phyloP scores from a whole-genome alignment of 2,888 invertebrate species.

The Galeopsomyia nigrocyanea region DNA sequence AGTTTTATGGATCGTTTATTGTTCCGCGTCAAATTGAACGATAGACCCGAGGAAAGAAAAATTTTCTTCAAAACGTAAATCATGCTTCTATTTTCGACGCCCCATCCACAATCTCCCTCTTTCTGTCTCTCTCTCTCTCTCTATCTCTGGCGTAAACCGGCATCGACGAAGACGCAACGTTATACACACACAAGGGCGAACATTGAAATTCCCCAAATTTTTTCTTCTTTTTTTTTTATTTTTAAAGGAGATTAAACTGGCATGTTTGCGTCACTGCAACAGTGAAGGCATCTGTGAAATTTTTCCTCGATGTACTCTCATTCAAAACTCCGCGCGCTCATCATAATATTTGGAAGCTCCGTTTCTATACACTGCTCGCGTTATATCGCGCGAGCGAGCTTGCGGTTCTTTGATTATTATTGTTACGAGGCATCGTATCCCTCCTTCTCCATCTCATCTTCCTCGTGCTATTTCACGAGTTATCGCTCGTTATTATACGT shows the following conservation, averaged over 20 bases:
- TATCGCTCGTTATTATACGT: slow-evolving; percentile 23
- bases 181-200: slow-evolving; percentile 2
- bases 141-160: too few species aligned
- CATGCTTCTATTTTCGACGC: too few species aligned
- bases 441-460: neutral
- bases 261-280: slow-evolving; percentile 41
- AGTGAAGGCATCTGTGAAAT: slow-evolving; percentile 40
- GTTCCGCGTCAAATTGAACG: slow-evolving; percentile 3
- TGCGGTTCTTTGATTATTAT: slow-evolving; percentile 46
- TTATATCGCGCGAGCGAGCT: slow-evolving; percentile 31
- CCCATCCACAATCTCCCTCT: too few species aligned
- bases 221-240: too few species aligned
- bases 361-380: slow-evolving; percentile 27
- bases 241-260: slow-evolving; percentile 24
- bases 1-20: too few species aligned
- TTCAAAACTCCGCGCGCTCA: slow-evolving; percentile 45
- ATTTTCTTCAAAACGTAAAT: too few species aligned
- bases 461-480: slow-evolving; percentile 19
- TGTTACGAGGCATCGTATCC: slow-evolving; percentile 34
- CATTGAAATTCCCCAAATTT: slow-evolving; percentile 33
- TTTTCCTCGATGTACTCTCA: slow-evolving; percentile 28
- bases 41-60: neutral
- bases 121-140: too few species aligned
- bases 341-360: slow-evolving; percentile 55
- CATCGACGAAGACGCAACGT: too few species aligned